A percentile compares a stretch with the other conserved stretches of the same genome.
Conservation (phyloP, 2,888 invertebrate species). For the Esperia sulphurella region DNA sequence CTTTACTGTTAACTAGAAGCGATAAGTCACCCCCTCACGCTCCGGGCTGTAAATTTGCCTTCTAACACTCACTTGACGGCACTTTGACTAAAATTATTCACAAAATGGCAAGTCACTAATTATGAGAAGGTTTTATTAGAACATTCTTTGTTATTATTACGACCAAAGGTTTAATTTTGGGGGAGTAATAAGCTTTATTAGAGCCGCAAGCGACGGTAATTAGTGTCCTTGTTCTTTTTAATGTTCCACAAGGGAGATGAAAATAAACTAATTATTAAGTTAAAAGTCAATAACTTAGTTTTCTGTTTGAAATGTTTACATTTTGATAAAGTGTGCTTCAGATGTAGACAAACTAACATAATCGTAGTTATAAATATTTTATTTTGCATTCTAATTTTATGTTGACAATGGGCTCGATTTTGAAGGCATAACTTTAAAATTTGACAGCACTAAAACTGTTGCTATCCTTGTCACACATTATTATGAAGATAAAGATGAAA, state of each 20-base stretch:
- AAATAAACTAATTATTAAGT: neutral
- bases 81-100: conserved; percentile 20
- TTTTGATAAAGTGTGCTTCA: too few species aligned
- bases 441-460: too few species aligned
- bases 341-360: too few species aligned
- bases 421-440: too few species aligned
- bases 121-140: conserved; percentile 17
- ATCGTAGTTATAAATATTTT: too few species aligned
- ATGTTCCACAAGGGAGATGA: neutral
- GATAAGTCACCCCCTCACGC: conserved; percentile 1
- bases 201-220: neutral
- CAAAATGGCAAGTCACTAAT: conserved; percentile 20
- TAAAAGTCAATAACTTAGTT: neutral
- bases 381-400: too few species aligned
- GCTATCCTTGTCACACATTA: too few species aligned
- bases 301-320: too few species aligned
- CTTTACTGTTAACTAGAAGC: conserved; percentile 5
- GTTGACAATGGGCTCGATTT: too few species aligned
- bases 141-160: conserved; percentile 14
- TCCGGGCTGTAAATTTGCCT: conserved; percentile 12
- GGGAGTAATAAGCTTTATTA: conserved; percentile 10
- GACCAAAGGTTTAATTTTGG: conserved; percentile 11
- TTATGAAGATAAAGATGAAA: too few species aligned
- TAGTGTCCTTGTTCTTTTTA: neutral
- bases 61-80: conserved; percentile 14